Evolutionary conservation across 1,140 invertebrate species (phyloP), one percentile per base, ranked within the genome.

Genomic region (Archivesica marissinica): DNA sequence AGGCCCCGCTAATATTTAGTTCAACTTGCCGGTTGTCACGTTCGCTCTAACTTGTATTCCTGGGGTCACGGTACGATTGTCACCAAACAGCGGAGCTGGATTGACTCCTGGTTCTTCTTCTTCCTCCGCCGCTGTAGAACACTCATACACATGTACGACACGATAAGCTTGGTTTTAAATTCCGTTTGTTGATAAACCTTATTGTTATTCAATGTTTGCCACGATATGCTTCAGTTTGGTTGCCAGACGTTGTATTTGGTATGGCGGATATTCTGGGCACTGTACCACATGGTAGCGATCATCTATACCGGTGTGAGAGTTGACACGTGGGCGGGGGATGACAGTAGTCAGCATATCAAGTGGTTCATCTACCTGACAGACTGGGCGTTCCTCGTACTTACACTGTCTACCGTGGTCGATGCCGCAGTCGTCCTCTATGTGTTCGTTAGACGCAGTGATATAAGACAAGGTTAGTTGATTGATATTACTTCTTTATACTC

Each of bases 291-390:
- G n/a, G 77, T 72, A 28, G 90, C 89, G 90, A 87, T 91, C n/a
- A 86, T 91, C 0, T 52, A 87, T 0, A 88, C 85, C 23, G 88
- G 90, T 30, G 86, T 87, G 0, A 85, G 78, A n/a, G 74, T 74
- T n/a, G 85, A 83, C 38, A 85, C 88, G 56, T 87, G 85, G 86
- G 88, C 85, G 30, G 75, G 85, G 0, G 33, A 64, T 25, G 80
- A 87, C 35, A 52, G 61, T 2, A 59, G 41, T n/a, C 86, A 90
- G 52, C 76, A 88, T 20, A 72, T 88, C 33, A 91, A 90, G 64
- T 92, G 90, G 91, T 92, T 91, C 59, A 89, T 92, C 28, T 92
- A 87, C 76, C 78, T 92, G 13, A 92, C 90, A 30, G 87, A 91
- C 84, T 92, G 91, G 91, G 86, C 84, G 9, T 91, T 88, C 74